phyloP scores from a whole-genome alignment of 2,113 vertebrate genomes.

The Rafetus swinhoei region DNA sequence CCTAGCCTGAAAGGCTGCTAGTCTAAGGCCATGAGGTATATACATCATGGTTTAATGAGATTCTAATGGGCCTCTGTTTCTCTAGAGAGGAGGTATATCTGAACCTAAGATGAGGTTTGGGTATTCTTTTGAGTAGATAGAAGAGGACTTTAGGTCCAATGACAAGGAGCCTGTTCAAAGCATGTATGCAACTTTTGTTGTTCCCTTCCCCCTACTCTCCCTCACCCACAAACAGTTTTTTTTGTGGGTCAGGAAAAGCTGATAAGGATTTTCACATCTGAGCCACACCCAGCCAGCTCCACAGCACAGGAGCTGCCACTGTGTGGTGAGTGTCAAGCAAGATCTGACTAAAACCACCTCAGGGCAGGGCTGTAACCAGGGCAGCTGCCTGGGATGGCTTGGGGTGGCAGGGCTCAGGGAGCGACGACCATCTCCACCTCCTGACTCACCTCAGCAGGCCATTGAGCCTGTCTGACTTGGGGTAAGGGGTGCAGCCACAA shows the following conservation, averaged over 20 bases:
- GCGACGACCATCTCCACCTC: no score
- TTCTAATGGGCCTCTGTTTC: background rate
- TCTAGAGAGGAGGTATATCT: background rate
- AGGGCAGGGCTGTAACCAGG: no score
- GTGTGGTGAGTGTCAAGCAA: no score
- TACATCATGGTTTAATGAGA: background rate
- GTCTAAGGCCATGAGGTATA: background rate
- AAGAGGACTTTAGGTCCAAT: background rate
- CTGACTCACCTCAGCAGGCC: no score
- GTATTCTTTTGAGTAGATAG: background rate
- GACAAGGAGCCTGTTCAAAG: background rate
- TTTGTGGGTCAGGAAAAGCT: background rate
- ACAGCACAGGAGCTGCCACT: no score
- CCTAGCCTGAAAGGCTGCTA: background rate
- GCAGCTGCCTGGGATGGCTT: no score
- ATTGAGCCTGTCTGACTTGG: no score
- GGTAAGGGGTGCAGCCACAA: no score
- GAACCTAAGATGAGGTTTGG: background rate
- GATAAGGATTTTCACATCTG: background rate
- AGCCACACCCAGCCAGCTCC: no score
- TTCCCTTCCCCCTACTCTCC: accelerated
- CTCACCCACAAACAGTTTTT: background rate
- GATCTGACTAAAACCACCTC: no score
- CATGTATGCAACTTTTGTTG: background rate
- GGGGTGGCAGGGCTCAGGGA: no score